Base-by-base conservation (phyloP, 2,113 vertebrate species). In the Nibea albiflora region DNA sequence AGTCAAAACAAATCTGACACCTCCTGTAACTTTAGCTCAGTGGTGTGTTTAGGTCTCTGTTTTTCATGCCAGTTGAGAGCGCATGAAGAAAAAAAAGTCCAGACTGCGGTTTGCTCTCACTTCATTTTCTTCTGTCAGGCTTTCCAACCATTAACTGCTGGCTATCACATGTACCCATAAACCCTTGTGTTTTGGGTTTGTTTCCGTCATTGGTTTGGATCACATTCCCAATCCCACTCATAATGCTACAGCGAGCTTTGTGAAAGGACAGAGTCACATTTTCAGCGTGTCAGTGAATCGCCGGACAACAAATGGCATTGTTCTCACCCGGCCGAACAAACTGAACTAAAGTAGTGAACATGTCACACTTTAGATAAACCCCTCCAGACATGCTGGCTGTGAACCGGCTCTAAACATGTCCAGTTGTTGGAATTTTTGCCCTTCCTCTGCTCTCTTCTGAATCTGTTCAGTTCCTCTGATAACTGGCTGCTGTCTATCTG, bases 401-500 rank as follows among this genome's bases (percentile, higher is more conserved):
- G 65, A 85, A 67, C 22, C 8, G 62, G 60, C 26, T 76, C 4
- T 7, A 10, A 20, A 58, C 26, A 53, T 39, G 12, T 42, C 8
- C 44, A 31, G 47, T 63, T 15, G n/a, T 16, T 44, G 11, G 3
- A 2, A 52, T 58, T 49, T 16, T 39, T 39, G 15, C 19, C 26
- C 1, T 60, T 54, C 46, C 64, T 35, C 54, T 4, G 0, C 35
- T 47, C 64, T 35, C 54, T 4, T 0, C 35, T 47, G 9, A 67
- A 67, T 79, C 28, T 68, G 49, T 64, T 68, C 11, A 5, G 39
- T 60, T 56, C 49, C n/a, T 54, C 28, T 58, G 46, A 61, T 57
- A 64, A 75, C 79, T 75, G 82, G 76, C 78, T 53, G 49, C 73
- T 71, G 68, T 58, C 73, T 64, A 74, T 86, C 78, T 73, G 50